A percentile compares a stretch with the other conserved stretches of the same genome.
Evolutionary conservation across 2,888 invertebrate genomes (phyloP).

Genomic region (Agrochola litura): DNA sequence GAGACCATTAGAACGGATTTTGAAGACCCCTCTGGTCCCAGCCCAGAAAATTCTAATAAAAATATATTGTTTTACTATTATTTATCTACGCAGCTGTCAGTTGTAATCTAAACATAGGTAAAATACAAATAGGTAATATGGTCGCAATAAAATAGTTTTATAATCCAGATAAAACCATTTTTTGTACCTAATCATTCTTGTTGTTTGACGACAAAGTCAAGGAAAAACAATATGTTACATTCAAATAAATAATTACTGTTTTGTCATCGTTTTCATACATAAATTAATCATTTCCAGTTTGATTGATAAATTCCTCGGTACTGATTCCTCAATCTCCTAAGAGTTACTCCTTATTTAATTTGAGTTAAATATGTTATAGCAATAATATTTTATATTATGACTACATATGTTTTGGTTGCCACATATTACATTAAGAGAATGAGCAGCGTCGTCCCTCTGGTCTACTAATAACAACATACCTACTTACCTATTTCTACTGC

Average conservation of each 20-base stretch:
- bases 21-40: too few relatives aligned
- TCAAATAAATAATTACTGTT: not conserved
- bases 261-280: not conserved
- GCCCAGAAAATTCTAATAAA: too few relatives aligned
- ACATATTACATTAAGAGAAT: not conserved
- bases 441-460: not conserved
- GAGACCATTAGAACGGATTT: not conserved
- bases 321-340: not conserved
- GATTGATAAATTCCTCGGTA: too few relatives aligned
- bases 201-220: slow-evolving; percentile 4
- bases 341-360: not conserved
- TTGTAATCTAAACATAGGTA: not conserved
- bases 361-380: not conserved
- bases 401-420: not conserved
- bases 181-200: not conserved
- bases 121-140: not conserved
- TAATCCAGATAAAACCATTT: not conserved
- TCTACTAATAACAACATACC: not conserved
- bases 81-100: not conserved
- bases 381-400: not conserved
- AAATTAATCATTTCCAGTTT: not conserved
- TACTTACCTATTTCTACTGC: not conserved
- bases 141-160: slow-evolving; percentile 9
- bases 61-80: not conserved
- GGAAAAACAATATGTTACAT: not conserved